Conservation (phyloP, 23 tunicate genomes). For the Trididemnum miniatum region DNA sequence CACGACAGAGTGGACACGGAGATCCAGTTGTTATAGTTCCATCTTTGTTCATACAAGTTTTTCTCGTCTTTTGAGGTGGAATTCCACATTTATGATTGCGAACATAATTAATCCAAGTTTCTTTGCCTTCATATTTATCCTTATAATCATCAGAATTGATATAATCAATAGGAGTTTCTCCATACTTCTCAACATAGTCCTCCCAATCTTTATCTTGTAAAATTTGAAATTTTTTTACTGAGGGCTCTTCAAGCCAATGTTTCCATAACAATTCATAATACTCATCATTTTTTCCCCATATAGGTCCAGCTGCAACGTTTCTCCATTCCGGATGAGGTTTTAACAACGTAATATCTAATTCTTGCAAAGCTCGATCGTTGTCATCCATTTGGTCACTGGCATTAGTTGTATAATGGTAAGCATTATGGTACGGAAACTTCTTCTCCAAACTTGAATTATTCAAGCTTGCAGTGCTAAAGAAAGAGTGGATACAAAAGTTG, state of each 20-base stretch:
- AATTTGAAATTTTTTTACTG: neutral
- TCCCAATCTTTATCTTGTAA: constrained; percentile 63
- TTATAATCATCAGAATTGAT: constrained; percentile 45
- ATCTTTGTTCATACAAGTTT: constrained; percentile 19
- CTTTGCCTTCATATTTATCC: constrained; percentile 30
- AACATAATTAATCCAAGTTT: constrained; percentile 59
- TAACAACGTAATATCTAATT: constrained; percentile 62
- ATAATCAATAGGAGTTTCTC: constrained; percentile 60
- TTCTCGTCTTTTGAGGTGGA: constrained; percentile 64
- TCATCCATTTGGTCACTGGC: constrained; percentile 25
- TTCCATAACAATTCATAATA: constrained; percentile 55
- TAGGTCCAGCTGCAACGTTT: constrained; percentile 81
- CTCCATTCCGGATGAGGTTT: constrained; percentile 86
- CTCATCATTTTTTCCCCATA: constrained; percentile 51
- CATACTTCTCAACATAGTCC: constrained; percentile 40
- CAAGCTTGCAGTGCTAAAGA: too few relatives aligned
- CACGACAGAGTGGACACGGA: constrained; percentile 61
- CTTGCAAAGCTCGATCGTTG: constrained; percentile 54
- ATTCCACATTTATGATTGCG: constrained; percentile 58
- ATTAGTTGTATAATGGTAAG: too few relatives aligned
- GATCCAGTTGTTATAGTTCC: constrained; percentile 42
- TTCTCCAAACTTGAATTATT: too few relatives aligned
- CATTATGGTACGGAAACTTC: too few relatives aligned
- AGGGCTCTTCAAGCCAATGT: constrained; percentile 16
- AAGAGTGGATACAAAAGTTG: too few relatives aligned